phyloP scores from a whole-genome alignment of 2,113 vertebrate species.

The Tenrec ecaudatus region DNA sequence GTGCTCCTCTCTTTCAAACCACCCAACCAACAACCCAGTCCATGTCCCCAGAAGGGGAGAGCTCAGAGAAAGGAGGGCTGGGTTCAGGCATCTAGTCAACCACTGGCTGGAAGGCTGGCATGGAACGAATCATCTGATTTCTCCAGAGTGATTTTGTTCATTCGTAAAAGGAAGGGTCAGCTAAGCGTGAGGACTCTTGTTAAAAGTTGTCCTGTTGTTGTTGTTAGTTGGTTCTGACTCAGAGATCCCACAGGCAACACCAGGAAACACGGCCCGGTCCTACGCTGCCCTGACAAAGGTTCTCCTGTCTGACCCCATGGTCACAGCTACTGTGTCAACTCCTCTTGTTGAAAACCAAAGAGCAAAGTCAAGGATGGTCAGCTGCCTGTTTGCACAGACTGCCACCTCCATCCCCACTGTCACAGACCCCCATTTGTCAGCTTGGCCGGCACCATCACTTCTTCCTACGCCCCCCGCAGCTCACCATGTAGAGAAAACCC shows the following conservation, averaged over 20 bases:
- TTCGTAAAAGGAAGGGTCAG: not conserved
- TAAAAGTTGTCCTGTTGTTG: not conserved
- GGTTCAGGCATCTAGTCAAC: not conserved
- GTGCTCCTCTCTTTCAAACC: not conserved
- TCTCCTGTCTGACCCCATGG: no score
- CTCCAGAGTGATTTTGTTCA: not conserved
- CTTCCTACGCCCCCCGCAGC: not conserved
- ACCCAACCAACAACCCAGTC: not conserved
- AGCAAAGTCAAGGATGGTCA: not conserved
- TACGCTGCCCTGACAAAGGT: no score
- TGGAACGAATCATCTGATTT: not conserved
- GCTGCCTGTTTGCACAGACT: not conserved
- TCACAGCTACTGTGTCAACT: no score
- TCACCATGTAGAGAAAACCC: not conserved
- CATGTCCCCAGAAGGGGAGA: fast-evolving
- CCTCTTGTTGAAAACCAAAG: not conserved
- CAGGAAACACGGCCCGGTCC: no score
- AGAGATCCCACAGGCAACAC: no score
- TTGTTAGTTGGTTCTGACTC: no score
- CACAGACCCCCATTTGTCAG: fast-evolving
- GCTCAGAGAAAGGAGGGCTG: fast-evolving
- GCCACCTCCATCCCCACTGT: not conserved
- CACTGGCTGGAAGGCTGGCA: not conserved
- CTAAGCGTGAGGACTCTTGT: not conserved
- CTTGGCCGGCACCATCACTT: not conserved